Percentiles rank a stretch among this genome's conserved stretches.
phyloP scores from a whole-genome alignment of 2,113 vertebrate species.

The Festucalex cinctus region DNA sequence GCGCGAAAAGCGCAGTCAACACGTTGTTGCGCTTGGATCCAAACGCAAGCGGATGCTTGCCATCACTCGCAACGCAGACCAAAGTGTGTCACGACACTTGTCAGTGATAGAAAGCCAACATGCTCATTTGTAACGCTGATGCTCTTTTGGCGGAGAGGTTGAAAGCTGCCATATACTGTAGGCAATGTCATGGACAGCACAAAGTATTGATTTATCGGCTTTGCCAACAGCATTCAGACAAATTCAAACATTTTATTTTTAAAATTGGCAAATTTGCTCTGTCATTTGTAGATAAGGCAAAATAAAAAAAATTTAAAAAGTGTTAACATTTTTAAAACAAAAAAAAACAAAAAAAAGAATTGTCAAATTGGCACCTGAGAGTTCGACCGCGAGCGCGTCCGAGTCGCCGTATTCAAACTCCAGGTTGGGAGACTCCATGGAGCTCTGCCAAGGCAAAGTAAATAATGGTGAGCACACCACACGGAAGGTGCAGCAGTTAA shows the following conservation, averaged over 20 bases:
- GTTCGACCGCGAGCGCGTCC: slow-evolving; percentile 77
- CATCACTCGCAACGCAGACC: not conserved
- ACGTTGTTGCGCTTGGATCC: not conserved
- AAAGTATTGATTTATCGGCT: too few species aligned
- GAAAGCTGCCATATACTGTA: too few species aligned
- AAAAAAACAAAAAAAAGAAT: not conserved
- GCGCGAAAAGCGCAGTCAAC: not conserved
- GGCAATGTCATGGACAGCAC: too few species aligned
- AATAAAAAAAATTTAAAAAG: too few species aligned
- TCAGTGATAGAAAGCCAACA: not conserved
- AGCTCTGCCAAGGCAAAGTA: slow-evolving; percentile 74
- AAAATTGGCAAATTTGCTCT: not conserved
- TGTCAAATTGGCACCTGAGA: slow-evolving; percentile 77
- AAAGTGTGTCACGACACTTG: not conserved
- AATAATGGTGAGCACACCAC: not conserved
- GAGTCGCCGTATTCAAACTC: slow-evolving; percentile 93
- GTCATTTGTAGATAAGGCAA: not conserved
- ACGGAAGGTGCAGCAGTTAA: slow-evolving; percentile 2
- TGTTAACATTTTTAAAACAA: too few species aligned
- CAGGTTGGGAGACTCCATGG: slow-evolving; percentile 88
- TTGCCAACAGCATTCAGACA: too few species aligned
- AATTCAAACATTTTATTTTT: too few species aligned
- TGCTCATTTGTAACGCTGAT: too few species aligned
- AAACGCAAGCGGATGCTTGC: not conserved
- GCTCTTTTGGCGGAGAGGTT: too few species aligned